Evolutionary conservation across 2,797 vertebrate species (phyloP).

Genomic region (Varecia variegata): DNA sequence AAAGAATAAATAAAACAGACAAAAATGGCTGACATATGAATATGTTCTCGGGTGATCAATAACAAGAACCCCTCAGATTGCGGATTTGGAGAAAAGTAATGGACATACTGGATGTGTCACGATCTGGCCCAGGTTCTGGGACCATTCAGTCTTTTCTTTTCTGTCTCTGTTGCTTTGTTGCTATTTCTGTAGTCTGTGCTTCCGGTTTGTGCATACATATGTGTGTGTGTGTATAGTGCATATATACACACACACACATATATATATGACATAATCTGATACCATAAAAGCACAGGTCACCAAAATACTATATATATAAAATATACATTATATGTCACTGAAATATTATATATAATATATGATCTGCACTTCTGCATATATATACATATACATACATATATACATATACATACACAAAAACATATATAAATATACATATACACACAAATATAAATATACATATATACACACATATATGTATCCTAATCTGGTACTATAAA

Average conservation of each 20-base stretch:
- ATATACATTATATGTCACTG: background rate
- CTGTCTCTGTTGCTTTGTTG: background rate
- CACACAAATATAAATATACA: background rate
- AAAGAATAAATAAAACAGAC: background rate
- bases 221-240: background rate
- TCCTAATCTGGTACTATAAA: background rate
- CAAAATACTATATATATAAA: background rate
- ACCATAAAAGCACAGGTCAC: background rate
- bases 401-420: background rate
- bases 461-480: background rate
- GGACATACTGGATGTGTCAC: too few relatives aligned
- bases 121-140: background rate
- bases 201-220: background rate
- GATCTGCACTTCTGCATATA: background rate
- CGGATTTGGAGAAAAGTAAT: background rate
- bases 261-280: background rate
- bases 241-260: background rate
- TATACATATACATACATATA: background rate
- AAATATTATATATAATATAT: background rate
- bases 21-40: background rate
- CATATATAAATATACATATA: background rate
- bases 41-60: background rate
- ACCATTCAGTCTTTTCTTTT: too few relatives aligned
- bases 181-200: background rate
- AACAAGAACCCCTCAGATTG: background rate